These are phyloP conservation scores for Pseudomyrmex concolor DNA, from an alignment of 1,140 invertebrate species.

Conservation along the genomic window DNA sequence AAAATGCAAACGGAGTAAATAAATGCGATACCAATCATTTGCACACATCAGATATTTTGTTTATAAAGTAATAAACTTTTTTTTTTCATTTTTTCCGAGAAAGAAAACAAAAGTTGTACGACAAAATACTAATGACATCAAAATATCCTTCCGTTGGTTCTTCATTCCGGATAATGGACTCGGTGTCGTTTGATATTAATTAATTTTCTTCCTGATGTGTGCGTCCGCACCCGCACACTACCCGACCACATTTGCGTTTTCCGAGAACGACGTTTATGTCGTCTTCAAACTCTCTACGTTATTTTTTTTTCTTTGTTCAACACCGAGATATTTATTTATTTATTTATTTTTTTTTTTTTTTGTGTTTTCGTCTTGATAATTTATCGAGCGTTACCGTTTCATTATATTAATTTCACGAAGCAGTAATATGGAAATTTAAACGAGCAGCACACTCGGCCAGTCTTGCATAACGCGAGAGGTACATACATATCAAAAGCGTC, in stretches of 20 bases:
- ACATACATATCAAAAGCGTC: background rate
- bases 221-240: constrained; percentile 67
- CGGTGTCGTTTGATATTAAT: constrained; percentile 85
- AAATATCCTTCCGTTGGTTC: constrained; percentile 79
- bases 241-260: constrained; percentile 17
- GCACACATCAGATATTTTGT: background rate
- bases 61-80: constrained; percentile 69
- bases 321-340: too few species aligned
- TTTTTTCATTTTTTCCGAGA: constrained; percentile 33
- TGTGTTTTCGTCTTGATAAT: too few species aligned
- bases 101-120: constrained; percentile 54
- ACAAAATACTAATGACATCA: constrained; percentile 76
- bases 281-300: background rate
- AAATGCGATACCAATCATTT: too few species aligned
- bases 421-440: background rate
- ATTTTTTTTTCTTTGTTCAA: background rate
- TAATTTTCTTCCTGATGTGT: constrained; percentile 81
- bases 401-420: background rate
- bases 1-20: too few species aligned
- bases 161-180: constrained; percentile 83
- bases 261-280: background rate
- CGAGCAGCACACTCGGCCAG: background rate
- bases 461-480: constrained; percentile 11
- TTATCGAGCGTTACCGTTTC: background rate
- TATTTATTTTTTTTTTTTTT: too few species aligned